Base-by-base conservation (phyloP, 2,888 invertebrate genomes). In the Neoscelio sp. region DNA sequence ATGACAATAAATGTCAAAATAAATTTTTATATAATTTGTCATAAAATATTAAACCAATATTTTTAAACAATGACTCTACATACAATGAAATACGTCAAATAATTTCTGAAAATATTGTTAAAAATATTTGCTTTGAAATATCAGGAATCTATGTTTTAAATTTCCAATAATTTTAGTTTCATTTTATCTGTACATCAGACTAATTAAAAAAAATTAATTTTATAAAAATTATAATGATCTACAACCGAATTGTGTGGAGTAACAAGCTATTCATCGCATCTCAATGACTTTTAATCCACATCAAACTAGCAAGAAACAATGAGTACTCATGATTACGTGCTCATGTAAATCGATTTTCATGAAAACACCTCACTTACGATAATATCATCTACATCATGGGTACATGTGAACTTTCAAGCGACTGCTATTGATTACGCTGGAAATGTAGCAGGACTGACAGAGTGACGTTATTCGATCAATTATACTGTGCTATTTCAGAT, bases 381-480 rank as follows among this genome's bases (percentile, higher is more conserved):
- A 48, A 44, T 15, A 54, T n/a, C 40, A 28, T 54, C 52, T 33
- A 33, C 40, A 33, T 42, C 33, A 30, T 8, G 12, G 12, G 20
- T 35, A 23, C 30, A 58, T 12, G 64, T 42, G 70, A 56, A 71
- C 46, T 71, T 67, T 68, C 23, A 4, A 28, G 20, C 67, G 33
- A 20, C 60, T 62, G 56, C 33, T 56, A 78, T 73, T 68, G 73
- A 78, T 78, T 68, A 73, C 23, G n/a, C 8, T 7, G 68, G 56
- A 73, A 73, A 62, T 68, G 26, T 35, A 62, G 35, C 71, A 30
- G 26, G 42, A 23, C 52, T 68, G 73, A 78, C 68, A 33, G 54
- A 74, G 54, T 58, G 68, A 50, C 38, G 68, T 44, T 42, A 52
- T 74, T 78, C 64, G 68, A 78, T 68, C 74, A 78, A 68, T 74